A percentile compares a stretch with the other conserved stretches of the same genome.
Conservation (phyloP, 2,113 vertebrate species). For the Dolichallabes microphthalmus region DNA sequence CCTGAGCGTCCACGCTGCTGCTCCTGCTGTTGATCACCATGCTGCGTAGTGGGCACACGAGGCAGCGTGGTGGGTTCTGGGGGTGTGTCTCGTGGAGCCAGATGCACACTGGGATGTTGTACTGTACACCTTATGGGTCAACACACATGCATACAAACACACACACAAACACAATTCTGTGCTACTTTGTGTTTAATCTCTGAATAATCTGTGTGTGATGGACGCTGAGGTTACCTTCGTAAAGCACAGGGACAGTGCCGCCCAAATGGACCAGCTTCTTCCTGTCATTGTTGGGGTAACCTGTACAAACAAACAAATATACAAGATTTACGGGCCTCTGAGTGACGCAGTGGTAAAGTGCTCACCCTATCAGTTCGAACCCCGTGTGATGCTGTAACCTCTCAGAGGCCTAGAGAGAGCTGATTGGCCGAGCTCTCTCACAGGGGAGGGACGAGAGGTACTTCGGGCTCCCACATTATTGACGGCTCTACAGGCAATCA, state of each 20-base stretch:
- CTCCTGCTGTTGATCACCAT: conserved; percentile 70
- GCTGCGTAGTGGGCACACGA: conserved; percentile 63
- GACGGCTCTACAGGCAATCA: no score
- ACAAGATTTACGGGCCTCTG: not conserved
- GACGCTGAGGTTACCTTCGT: conserved; percentile 62
- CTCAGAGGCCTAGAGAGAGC: no score
- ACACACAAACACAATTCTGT: not conserved
- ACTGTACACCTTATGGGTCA: conserved; percentile 58
- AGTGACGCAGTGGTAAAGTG: no score
- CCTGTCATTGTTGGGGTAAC: conserved; percentile 66
- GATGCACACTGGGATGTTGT: conserved; percentile 74
- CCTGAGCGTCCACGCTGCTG: conserved; percentile 62
- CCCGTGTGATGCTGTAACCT: no score
- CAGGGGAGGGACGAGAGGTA: no score
- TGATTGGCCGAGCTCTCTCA: no score
- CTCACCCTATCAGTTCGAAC: no score
- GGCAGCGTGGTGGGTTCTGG: conserved; percentile 66
- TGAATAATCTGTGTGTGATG: not conserved
- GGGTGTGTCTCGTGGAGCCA: conserved; percentile 76
- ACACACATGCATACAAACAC: not conserved
- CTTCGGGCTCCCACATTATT: no score
- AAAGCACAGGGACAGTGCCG: conserved; percentile 68
- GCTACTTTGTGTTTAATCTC: not conserved
- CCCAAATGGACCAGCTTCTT: conserved; percentile 68
- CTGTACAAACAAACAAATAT: conserved; percentile 49